Conservation (phyloP, 2,113 vertebrate genomes). For the Chascanopsetta lugubris region DNA sequence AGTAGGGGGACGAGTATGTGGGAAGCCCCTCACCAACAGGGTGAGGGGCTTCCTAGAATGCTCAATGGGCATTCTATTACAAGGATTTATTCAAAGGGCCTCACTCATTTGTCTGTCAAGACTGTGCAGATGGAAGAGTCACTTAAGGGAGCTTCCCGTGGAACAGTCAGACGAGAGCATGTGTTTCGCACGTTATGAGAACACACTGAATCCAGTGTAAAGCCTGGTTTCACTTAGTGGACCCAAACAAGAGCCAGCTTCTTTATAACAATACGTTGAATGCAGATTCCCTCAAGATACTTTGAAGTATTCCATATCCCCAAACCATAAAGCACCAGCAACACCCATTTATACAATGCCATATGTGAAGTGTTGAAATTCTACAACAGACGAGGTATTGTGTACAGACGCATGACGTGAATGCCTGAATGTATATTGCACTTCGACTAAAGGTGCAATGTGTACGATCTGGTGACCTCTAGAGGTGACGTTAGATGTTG, state of each 20-base stretch:
- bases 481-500: too few relatives aligned
- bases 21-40: too few relatives aligned
- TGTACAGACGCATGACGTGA: too few relatives aligned
- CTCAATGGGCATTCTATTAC: too few relatives aligned
- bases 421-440: too few relatives aligned
- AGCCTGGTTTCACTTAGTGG: constrained; percentile 42
- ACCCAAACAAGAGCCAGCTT: constrained; percentile 10
- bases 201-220: constrained; percentile 41
- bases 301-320: constrained; percentile 28
- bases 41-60: too few relatives aligned
- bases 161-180: constrained; percentile 22
- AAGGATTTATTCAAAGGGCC: too few relatives aligned
- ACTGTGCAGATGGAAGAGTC: neutral
- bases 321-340: neutral
- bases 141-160: neutral
- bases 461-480: too few relatives aligned
- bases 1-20: too few relatives aligned
- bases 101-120: neutral
- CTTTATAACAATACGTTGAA: constrained; percentile 15
- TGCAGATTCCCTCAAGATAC: constrained; percentile 33
- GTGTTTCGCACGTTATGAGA: constrained; percentile 52
- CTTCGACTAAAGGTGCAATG: too few relatives aligned
- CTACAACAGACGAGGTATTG: too few relatives aligned
- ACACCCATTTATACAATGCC: constrained; percentile 10
- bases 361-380: constrained; percentile 2